Evolutionary conservation across 2,888 invertebrate species (phyloP).

Genomic region (Deilephila porcellus): DNA sequence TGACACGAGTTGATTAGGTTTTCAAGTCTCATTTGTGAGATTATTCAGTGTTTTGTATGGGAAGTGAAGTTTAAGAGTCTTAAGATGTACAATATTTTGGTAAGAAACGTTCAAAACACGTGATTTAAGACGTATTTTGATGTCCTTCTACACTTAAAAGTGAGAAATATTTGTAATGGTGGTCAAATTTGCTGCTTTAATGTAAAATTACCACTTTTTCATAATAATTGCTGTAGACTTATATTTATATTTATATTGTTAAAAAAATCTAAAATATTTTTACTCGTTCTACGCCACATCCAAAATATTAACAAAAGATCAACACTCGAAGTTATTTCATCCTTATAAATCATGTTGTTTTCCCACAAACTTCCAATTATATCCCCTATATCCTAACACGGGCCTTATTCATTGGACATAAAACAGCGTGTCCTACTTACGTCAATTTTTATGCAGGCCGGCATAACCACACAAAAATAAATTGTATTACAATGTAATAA

Average conservation of each 20-base stretch:
- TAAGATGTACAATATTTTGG: not conserved
- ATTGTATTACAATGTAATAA: not conserved
- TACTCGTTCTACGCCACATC: too few species aligned
- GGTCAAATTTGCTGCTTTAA: too few species aligned
- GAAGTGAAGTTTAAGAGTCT: not conserved
- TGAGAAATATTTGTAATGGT: too few species aligned
- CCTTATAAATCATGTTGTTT: not conserved
- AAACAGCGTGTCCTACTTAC: slow-evolving; percentile 32
- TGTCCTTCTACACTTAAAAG: too few species aligned
- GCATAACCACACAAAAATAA: not conserved
- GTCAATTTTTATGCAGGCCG: slow-evolving; percentile 37
- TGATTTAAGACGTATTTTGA: too few species aligned
- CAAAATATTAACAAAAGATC: not conserved
- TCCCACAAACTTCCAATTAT: not conserved
- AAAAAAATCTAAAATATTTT: too few species aligned
- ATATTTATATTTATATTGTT: too few species aligned
- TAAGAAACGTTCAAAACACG: too few species aligned
- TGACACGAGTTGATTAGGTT: not conserved
- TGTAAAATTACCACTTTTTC: too few species aligned
- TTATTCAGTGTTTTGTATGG: not conserved
- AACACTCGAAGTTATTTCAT: not conserved
- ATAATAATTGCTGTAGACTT: too few species aligned
- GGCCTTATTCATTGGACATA: not conserved
- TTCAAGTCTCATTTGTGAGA: not conserved
- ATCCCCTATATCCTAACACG: slow-evolving; percentile 2